A percentile compares a stretch with the other conserved stretches of the same genome.
Conservation (phyloP, 92 coral and sea anemone species). For the Ricordea florida region DNA sequence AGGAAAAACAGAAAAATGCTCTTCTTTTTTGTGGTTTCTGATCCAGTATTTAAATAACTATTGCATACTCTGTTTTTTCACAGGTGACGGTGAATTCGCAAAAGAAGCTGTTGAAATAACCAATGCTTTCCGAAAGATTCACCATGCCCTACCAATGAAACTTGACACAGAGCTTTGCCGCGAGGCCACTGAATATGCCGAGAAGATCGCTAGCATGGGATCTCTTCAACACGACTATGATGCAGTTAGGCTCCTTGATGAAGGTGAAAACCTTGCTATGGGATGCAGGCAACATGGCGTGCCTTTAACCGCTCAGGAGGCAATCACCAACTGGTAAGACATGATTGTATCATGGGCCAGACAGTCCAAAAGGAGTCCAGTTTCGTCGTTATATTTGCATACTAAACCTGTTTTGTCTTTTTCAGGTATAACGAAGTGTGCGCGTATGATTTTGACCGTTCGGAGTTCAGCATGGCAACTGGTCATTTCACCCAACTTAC, state of each 20-base stretch:
- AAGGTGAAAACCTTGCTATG: conserved; percentile 89
- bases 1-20: too few species aligned
- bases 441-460: conserved; percentile 56
- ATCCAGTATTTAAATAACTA: too few species aligned
- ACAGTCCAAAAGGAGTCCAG: background rate
- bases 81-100: conserved; percentile 60
- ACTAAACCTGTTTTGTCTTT: background rate
- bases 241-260: conserved; percentile 62
- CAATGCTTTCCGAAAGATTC: conserved; percentile 74
- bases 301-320: conserved; percentile 76
- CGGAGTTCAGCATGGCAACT: conserved; percentile 65
- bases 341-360: too few species aligned
- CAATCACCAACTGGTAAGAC: conserved; percentile 77
- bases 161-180: conserved; percentile 49
- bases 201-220: conserved; percentile 67
- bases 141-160: conserved; percentile 62
- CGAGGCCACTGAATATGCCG: conserved; percentile 76
- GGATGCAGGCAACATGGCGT: conserved; percentile 70
- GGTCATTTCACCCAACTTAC: conserved; percentile 86
- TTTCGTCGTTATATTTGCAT: background rate
- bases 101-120: conserved; percentile 67
- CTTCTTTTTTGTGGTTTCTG: too few species aligned
- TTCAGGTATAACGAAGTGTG: conserved; percentile 87
- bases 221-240: conserved; percentile 69
- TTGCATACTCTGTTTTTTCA: background rate